Conservation (phyloP, 2,797 vertebrate species). For the Acanthurus leucopareius region DNA sequence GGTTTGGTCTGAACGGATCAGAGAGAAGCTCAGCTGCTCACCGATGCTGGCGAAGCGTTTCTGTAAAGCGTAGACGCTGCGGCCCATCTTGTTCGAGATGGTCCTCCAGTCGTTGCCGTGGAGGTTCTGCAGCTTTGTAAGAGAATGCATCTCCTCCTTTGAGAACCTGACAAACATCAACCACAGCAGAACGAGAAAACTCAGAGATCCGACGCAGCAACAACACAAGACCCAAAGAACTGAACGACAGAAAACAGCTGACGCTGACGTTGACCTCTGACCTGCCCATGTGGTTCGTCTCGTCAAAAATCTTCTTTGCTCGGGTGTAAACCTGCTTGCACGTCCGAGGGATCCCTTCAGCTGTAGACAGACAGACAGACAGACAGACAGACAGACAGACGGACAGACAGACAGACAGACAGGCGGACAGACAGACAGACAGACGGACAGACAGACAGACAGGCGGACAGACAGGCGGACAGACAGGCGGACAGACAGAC, state of each 20-base stretch:
- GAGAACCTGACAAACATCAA: constrained; percentile 74
- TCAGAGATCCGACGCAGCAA: too few relatives aligned
- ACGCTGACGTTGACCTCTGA: constrained; percentile 48
- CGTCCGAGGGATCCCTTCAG: constrained; percentile 75
- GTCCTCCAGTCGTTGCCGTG: constrained; percentile 81
- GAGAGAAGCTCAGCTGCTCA: constrained; percentile 28
- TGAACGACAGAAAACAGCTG: too few relatives aligned
- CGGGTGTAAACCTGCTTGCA: constrained; percentile 67
- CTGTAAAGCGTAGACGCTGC: constrained; percentile 74
- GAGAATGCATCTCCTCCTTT: constrained; percentile 55
- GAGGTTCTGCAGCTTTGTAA: constrained; percentile 71
- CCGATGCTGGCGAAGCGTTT: constrained; percentile 72
- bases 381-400: too few relatives aligned
- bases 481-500: too few relatives aligned
- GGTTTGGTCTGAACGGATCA: too few relatives aligned
- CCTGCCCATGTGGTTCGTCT: constrained; percentile 73
- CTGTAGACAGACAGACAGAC: constrained; percentile 57
- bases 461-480: too few relatives aligned
- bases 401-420: too few relatives aligned
- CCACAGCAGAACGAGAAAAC: too few relatives aligned
- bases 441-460: too few relatives aligned
- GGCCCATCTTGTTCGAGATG: constrained; percentile 77
- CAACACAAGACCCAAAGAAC: too few relatives aligned
- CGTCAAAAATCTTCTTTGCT: constrained; percentile 76
- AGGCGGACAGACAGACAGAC: too few relatives aligned